These are phyloP conservation scores for Cyanoderma ruficeps DNA, from an alignment of 2,113 vertebrate genomes.

Conservation along the genomic window DNA sequence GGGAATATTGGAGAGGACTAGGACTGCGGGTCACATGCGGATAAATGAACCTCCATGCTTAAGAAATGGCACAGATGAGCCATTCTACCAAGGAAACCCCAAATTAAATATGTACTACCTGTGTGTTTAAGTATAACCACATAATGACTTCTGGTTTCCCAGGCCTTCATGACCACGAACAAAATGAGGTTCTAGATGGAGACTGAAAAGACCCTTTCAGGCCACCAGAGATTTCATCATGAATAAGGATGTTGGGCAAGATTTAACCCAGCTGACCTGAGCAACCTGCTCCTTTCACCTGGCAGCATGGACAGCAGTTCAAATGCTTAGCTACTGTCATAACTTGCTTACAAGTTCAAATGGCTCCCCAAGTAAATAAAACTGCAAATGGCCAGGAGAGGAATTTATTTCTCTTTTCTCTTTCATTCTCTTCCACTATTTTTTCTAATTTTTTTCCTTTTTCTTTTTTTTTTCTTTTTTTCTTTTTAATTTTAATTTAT, in stretches of 20 bases:
- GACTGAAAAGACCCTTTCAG: background rate
- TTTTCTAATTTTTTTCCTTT: too few relatives aligned
- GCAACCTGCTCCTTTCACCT: background rate
- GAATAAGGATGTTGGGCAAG: background rate
- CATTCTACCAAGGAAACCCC: background rate
- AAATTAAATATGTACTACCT: background rate
- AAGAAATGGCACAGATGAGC: background rate
- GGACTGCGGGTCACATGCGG: fast-evolving
- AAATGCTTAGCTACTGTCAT: background rate
- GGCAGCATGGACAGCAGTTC: background rate
- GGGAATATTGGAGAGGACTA: background rate
- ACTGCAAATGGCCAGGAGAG: background rate
- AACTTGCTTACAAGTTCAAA: background rate
- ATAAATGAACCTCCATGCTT: background rate
- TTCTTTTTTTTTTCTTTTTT: too few relatives aligned
- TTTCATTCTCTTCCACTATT: background rate
- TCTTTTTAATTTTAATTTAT: background rate
- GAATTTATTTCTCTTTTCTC: background rate
- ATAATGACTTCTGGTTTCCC: background rate
- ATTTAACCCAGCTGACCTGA: background rate
- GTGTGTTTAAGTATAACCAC: background rate
- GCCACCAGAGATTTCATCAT: background rate
- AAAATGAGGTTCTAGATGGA: background rate
- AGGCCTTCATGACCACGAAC: background rate
- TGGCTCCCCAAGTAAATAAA: background rate